These are phyloP conservation scores for Hydrolagus colliei DNA, from an alignment of 2,797 vertebrate genomes.

Conservation along the genomic window DNA sequence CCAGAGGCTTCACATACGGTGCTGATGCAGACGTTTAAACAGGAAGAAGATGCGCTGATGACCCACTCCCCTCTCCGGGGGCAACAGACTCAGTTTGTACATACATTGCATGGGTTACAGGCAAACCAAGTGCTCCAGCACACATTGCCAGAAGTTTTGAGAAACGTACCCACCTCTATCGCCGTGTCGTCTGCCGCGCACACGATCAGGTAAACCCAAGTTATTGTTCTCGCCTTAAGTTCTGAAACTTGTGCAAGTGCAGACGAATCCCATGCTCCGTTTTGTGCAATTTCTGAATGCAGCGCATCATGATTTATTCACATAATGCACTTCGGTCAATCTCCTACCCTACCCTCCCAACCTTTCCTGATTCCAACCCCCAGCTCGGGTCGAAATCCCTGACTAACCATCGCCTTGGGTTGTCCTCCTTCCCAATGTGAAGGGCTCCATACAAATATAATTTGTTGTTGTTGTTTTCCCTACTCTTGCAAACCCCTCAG, in stretches of 20 bases:
- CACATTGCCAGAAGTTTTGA: neutral
- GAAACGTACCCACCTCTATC: constrained; percentile 35
- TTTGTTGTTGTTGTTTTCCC: no score
- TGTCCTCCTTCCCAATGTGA: no score
- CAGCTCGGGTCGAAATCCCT: no score
- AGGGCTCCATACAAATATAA: no score
- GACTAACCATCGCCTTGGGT: no score
- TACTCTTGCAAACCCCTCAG: no score
- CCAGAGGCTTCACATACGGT: constrained; percentile 44
- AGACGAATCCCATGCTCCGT: neutral
- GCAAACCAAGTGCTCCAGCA: constrained; percentile 46
- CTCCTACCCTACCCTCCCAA: no score
- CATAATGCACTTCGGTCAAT: no score
- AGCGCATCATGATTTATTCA: no score
- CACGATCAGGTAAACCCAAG: constrained; percentile 56
- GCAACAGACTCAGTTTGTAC: constrained; percentile 54
- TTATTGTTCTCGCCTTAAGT: neutral
- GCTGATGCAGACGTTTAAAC: constrained; percentile 55
- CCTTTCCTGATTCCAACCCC: no score
- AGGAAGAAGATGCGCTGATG: constrained; percentile 55
- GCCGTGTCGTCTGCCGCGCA: constrained; percentile 48
- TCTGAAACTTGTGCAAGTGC: neutral
- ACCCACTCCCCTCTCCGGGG: constrained; percentile 46
- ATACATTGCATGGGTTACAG: constrained; percentile 56
- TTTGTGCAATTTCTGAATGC: neutral